Conservation (phyloP, 2,113 vertebrate species). For the Damaliscus lunatus region DNA sequence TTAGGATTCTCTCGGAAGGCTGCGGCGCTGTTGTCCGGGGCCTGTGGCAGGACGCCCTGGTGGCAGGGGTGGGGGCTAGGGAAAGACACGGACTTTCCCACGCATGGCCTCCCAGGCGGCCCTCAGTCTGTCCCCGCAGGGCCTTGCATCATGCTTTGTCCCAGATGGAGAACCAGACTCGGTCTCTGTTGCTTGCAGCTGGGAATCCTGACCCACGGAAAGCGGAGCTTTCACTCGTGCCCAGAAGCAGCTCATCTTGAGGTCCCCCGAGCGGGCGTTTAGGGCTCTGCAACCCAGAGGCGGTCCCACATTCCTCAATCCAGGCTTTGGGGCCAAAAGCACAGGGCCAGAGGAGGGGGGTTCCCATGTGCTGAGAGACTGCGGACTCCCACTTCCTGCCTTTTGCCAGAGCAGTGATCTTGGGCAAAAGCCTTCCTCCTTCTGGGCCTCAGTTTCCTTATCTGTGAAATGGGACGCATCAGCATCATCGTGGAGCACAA, state of each 20-base stretch:
- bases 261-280: rapidly evolving
- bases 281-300: background rate
- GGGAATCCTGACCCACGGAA: rapidly evolving
- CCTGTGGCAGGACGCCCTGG: too few species aligned
- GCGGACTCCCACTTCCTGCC: rapidly evolving
- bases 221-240: rapidly evolving
- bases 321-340: background rate
- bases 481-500: rapidly evolving
- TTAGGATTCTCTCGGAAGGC: background rate
- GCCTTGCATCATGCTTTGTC: background rate
- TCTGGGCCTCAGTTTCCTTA: background rate
- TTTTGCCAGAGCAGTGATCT: background rate
- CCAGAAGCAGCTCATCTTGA: rapidly evolving
- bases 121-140: background rate
- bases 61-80: rapidly evolving
- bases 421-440: too few species aligned
- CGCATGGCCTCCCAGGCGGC: background rate
- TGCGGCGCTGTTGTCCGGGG: rapidly evolving
- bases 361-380: background rate
- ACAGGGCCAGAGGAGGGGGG: background rate
- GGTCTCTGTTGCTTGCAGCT: background rate
- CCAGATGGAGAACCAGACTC: background rate
- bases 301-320: too few species aligned
- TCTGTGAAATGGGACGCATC: rapidly evolving
- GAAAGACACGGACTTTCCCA: background rate